These are phyloP conservation scores for Silurus asotus DNA, from an alignment of 2,113 vertebrate species.

Conservation along the genomic window DNA sequence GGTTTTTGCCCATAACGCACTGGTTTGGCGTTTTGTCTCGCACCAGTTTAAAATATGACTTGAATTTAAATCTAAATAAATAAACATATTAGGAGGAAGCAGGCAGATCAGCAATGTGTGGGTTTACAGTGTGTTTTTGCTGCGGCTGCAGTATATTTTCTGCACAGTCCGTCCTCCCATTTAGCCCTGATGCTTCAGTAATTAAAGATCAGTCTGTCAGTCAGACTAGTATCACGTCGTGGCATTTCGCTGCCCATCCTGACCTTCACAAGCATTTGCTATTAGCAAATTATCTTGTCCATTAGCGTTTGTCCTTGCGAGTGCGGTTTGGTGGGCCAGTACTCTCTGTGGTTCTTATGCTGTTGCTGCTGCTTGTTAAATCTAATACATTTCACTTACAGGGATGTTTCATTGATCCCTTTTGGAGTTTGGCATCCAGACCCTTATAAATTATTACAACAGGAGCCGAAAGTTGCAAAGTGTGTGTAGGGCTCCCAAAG, in stretches of 20 bases:
- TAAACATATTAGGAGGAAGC: slow-evolving; percentile 47
- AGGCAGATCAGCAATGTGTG: slow-evolving; percentile 56
- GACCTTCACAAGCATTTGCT: slow-evolving; percentile 48
- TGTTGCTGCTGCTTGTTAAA: slow-evolving; percentile 14
- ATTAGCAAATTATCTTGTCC: slow-evolving; percentile 19
- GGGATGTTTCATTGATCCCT: slow-evolving; percentile 25
- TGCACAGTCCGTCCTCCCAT: slow-evolving; percentile 28
- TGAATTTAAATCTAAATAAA: slow-evolving; percentile 42
- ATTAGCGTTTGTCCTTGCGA: slow-evolving; percentile 8
- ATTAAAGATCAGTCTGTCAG: slow-evolving; percentile 54
- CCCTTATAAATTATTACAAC: slow-evolving; percentile 11
- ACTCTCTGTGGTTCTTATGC: neutral
- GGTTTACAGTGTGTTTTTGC: slow-evolving; percentile 54
- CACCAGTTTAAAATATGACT: neutral
- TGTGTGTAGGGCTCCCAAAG: neutral
- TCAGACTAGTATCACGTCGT: slow-evolving; percentile 44
- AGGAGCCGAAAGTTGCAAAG: neutral
- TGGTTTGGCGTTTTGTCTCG: neutral
- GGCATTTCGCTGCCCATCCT: slow-evolving; percentile 48
- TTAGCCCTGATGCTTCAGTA: slow-evolving; percentile 37
- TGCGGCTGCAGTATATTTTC: slow-evolving; percentile 56
- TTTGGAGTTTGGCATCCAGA: neutral
- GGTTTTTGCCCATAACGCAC: neutral
- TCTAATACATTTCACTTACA: slow-evolving; percentile 15
- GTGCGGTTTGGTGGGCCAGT: neutral